Evolutionary conservation across 2,113 vertebrate genomes (phyloP).

Genomic region (Oreochromis tanganicae): DNA sequence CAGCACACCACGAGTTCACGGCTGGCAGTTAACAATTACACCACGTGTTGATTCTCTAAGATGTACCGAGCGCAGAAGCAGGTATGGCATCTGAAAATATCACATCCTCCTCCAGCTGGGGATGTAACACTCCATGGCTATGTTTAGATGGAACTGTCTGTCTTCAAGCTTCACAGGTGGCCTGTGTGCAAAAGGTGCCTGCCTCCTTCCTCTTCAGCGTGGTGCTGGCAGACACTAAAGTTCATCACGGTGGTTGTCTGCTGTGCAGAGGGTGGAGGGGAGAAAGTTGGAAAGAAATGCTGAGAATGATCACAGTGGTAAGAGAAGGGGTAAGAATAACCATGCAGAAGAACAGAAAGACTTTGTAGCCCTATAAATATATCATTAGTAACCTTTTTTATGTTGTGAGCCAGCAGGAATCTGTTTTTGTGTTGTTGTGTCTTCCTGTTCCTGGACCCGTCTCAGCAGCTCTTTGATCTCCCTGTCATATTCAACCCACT

Average conservation of each 20-base stretch:
- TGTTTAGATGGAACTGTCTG: conserved; percentile 50
- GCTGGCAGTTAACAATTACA: conserved; percentile 15
- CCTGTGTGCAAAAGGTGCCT: conserved; percentile 32
- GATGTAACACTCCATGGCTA: conserved; percentile 36
- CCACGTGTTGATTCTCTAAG: conserved; percentile 11
- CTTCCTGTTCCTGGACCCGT: conserved; percentile 62
- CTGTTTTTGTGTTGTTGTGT: not conserved
- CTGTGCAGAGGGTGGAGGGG: not conserved
- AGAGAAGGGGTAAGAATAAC: not conserved
- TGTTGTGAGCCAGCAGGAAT: not conserved
- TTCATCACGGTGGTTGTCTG: conserved; percentile 81
- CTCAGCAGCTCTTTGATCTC: conserved; percentile 82
- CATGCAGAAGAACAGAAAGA: not conserved
- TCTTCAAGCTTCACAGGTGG: conserved; percentile 57
- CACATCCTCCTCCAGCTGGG: conserved; percentile 1
- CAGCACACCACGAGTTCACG: not conserved
- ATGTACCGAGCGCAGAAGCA: conserved; percentile 22
- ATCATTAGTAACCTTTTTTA: conserved; percentile 40
- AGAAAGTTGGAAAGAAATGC: not conserved
- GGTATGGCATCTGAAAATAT: conserved; percentile 36
- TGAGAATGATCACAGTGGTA: not conserved
- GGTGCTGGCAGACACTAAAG: conserved; percentile 74
- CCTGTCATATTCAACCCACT: conserved; percentile 87
- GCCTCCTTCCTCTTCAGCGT: conserved; percentile 27
- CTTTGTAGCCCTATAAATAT: not conserved